phyloP scores from a whole-genome alignment of 1,140 invertebrate species.

The Drosophila bocqueti region DNA sequence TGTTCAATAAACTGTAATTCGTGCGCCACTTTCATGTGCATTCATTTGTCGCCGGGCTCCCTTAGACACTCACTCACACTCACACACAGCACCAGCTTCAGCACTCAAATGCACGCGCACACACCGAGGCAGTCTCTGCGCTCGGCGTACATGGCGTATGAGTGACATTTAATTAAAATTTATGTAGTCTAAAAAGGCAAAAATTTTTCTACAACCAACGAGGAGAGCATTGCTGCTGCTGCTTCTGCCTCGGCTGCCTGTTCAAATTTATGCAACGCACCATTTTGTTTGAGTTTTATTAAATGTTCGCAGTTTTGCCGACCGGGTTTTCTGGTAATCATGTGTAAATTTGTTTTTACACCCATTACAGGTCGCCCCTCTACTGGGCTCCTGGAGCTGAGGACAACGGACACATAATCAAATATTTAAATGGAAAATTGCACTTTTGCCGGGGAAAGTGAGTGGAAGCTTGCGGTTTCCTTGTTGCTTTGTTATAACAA shows the following conservation, averaged over 20 bases:
- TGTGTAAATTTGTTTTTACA: slow-evolving; percentile 81
- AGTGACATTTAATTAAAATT: slow-evolving; percentile 84
- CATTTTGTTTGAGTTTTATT: slow-evolving; percentile 83
- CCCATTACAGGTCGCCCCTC: slow-evolving; percentile 58
- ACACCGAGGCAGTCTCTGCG: slow-evolving; percentile 33
- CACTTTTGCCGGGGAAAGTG: slow-evolving; percentile 22
- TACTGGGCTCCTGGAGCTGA: not conserved
- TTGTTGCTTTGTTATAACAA: slow-evolving; percentile 7
- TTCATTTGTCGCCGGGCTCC: slow-evolving; percentile 70
- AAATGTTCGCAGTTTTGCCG: slow-evolving; percentile 60
- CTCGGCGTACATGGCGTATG: slow-evolving; percentile 78
- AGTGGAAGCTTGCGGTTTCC: slow-evolving; percentile 1
- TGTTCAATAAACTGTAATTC: slow-evolving; percentile 82
- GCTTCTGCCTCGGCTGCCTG: slow-evolving; percentile 41
- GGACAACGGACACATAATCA: slow-evolving; percentile 48
- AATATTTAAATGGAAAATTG: slow-evolving; percentile 77
- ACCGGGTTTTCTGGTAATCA: slow-evolving; percentile 71
- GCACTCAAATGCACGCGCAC: slow-evolving; percentile 52
- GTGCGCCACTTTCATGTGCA: slow-evolving; percentile 73
- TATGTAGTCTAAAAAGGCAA: slow-evolving; percentile 79
- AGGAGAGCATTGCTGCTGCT: slow-evolving; percentile 13
- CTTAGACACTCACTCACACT: slow-evolving; percentile 13
- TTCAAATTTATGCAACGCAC: slow-evolving; percentile 77
- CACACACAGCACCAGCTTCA: not conserved
- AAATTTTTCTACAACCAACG: slow-evolving; percentile 53